Conservation (phyloP, 2,797 vertebrate genomes). For the Lates japonicus region DNA sequence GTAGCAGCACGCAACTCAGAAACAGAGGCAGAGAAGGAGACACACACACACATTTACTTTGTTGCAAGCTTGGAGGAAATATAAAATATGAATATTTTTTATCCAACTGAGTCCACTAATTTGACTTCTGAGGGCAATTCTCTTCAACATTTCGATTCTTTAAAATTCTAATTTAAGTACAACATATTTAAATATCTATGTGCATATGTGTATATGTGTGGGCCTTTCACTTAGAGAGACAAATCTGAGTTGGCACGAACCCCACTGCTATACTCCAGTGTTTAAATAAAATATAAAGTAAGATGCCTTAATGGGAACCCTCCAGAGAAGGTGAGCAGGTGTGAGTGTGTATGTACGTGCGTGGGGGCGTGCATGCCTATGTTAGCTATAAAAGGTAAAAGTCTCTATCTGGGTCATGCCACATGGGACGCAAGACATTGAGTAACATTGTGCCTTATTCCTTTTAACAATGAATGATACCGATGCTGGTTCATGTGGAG, state of each 20-base stretch:
- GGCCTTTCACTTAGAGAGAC: constrained; percentile 37
- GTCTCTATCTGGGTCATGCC: constrained; percentile 71
- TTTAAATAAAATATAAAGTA: constrained; percentile 79
- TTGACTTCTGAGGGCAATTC: background rate
- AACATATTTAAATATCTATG: constrained; percentile 2
- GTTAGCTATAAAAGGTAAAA: constrained; percentile 57
- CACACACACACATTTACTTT: background rate
- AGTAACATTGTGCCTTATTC: constrained; percentile 50
- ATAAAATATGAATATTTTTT: background rate
- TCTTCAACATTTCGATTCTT: background rate
- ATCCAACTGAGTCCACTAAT: background rate
- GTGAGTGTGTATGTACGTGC: constrained; percentile 1
- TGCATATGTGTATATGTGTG: background rate
- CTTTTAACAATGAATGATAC: constrained; percentile 67
- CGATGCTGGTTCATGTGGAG: constrained; percentile 29
- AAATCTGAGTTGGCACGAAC: constrained; percentile 58
- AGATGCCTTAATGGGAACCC: constrained; percentile 66
- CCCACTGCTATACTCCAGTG: constrained; percentile 43
- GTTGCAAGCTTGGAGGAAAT: constrained; percentile 24
- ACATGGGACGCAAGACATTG: constrained; percentile 55
- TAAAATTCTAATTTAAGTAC: constrained; percentile 5
- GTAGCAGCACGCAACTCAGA: constrained; percentile 32
- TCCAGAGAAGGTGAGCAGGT: constrained; percentile 44
- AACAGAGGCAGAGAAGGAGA: background rate
- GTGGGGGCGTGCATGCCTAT: background rate